These are phyloP conservation scores for Babyrousa celebensis DNA, from an alignment of 2,797 vertebrate genomes.

Conservation along the genomic window DNA sequence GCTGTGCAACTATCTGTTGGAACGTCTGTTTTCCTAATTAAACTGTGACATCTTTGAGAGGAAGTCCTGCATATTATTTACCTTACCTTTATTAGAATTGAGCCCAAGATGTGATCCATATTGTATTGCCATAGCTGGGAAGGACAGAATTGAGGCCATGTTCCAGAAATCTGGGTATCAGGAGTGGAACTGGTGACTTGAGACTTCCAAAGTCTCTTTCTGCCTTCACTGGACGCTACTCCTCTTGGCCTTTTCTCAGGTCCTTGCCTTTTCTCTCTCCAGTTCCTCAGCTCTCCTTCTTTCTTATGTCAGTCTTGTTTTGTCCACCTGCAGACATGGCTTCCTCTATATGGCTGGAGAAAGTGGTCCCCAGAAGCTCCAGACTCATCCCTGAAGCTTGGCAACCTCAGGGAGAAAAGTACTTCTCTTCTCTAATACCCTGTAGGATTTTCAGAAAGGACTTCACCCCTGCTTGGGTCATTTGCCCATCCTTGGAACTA, in stretches of 20 bases:
- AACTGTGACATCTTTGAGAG: background rate
- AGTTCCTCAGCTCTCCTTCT: background rate
- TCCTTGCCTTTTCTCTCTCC: background rate
- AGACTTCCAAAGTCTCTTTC: background rate
- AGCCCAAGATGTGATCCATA: background rate
- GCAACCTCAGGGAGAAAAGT: background rate
- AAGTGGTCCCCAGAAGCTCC: background rate
- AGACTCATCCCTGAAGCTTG: background rate
- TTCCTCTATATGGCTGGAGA: background rate
- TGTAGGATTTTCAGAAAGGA: background rate
- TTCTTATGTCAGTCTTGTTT: conserved; percentile 14
- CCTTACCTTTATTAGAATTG: conserved; percentile 14
- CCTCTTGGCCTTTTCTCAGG: background rate
- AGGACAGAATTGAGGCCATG: conserved; percentile 14
- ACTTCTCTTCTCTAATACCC: background rate
- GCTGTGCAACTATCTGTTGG: background rate
- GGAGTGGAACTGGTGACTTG: background rate
- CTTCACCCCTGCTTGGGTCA: background rate
- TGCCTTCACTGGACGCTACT: background rate
- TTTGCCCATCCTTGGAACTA: background rate
- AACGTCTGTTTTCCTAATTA: background rate
- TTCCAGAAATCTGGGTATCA: background rate
- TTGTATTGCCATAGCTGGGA: background rate
- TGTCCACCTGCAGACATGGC: background rate
- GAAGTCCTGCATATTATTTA: background rate